Evolutionary conservation across 1,140 invertebrate species (phyloP), one percentile per base, ranked within the genome.

Genomic region (Formica exsecta): DNA sequence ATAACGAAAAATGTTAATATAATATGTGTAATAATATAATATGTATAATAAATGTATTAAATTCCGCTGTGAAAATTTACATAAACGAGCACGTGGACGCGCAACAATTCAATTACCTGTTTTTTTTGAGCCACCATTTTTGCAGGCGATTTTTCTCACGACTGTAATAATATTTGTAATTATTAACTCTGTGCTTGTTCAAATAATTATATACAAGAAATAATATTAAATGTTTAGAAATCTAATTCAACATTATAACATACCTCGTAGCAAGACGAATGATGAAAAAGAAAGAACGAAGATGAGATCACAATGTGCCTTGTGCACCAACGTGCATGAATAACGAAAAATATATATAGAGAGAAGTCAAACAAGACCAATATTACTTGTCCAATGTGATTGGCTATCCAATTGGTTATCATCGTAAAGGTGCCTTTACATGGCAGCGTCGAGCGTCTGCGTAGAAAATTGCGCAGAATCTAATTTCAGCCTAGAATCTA

Each of bases 71-170:
- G 7, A 25, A 64, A 71, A 74, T 44, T 62, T 11, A 29, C 2
- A 22, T 22, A 70, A 74, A 25, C 16, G 54, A 87, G 59, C 92
- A 93, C 92, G 92, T 93, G 90, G 61, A 68, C 51, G 25, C 6
- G 9, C 16, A 70, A 74, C 75, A 59, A 54, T 73, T 19, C 0
- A 91, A 91, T 94, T 96, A 96, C 96, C 95, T 96, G 96, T 95
- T 97, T 97, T 95, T 97, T 97, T 94, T 96, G 96, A 36, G 97
- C 96, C 92, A 97, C 97, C 97, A 97, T 97, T 94, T 95, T 97
- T 92, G 48, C 75, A 70, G 13, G 5, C 13, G n/a, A 13, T 64
- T 77, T 29, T 32, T 62, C 25, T 62, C 8, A 6, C 22, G 25
- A 22, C 79, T 74, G 79, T 22, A 83, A 83, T 22, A 36, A 73